Evolutionary conservation across 2,797 vertebrate species (phyloP).

Genomic region (Chanos chanos): DNA sequence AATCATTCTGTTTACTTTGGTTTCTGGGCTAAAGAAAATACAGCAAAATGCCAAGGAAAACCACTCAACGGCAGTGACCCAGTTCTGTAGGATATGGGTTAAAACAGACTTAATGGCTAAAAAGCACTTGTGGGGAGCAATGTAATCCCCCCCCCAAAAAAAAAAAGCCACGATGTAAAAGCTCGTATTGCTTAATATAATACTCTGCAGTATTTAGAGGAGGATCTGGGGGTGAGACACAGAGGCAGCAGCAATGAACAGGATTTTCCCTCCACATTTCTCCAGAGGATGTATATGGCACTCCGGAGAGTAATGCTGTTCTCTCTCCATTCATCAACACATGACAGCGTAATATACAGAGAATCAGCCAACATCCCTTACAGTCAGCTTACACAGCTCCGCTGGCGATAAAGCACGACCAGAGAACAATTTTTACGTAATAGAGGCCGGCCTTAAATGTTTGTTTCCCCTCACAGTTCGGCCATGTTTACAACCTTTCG

Average conservation of each 20-base stretch:
- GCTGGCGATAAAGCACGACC: neutral
- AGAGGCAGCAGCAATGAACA: neutral
- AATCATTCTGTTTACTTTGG: too few species aligned
- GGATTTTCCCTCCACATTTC: slow-evolving; percentile 4
- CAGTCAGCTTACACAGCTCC: slow-evolving; percentile 4
- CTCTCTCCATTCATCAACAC: slow-evolving; percentile 17
- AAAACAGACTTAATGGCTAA: slow-evolving; percentile 18
- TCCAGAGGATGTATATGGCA: slow-evolving; percentile 5
- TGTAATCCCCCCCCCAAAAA: slow-evolving; percentile 4
- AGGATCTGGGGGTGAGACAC: too few species aligned
- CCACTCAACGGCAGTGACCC: too few species aligned
- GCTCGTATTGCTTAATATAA: too few species aligned
- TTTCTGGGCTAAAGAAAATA: too few species aligned
- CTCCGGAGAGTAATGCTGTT: neutral
- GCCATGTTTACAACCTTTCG: too few species aligned
- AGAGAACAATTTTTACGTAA: too few species aligned
- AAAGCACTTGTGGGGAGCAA: neutral
- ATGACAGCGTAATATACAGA: slow-evolving; percentile 19
- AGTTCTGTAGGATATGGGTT: slow-evolving; percentile 18
- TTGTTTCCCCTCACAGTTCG: too few species aligned
- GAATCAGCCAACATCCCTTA: slow-evolving; percentile 22
- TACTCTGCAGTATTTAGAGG: too few species aligned
- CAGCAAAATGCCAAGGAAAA: too few species aligned
- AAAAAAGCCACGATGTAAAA: too few species aligned
- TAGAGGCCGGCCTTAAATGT: too few species aligned